Evolutionary conservation across 2,888 invertebrate genomes (phyloP), one percentile per base, ranked within the genome.

Genomic region (Lasioglossum calceatum): DNA sequence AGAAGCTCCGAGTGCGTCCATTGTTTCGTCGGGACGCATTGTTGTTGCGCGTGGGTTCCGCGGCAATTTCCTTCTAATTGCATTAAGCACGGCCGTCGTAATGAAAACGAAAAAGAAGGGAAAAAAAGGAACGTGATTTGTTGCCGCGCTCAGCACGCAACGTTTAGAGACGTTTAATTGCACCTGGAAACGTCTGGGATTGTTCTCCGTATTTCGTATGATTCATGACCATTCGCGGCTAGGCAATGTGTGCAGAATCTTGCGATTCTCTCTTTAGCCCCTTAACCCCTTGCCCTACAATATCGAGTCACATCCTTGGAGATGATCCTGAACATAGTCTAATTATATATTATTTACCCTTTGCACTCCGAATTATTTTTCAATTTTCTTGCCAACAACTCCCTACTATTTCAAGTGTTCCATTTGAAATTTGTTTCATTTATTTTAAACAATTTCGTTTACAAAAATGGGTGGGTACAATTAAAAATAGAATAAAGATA

Each of bases 131-230:
- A 77, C 75, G 82, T 79, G 87, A 83, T 89, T 82, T 79, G 81
- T 75, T n/a, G 79, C 75, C 79, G 39, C 36, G 72, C 73, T 76
- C 58, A 64, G 58, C 77, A 77, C 77, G 77, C 85, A 79, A 58
- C 81, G 67, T 80, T 89, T 84, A 85, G 82, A 84, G 81, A 86
- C 81, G 78, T 84, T 86, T 90, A 86, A 89, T 78, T 83, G 84
- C 80, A 58, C 80, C 79, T 84, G 85, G 70, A 78, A 78, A 81
- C 81, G 61, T 61, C 58, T 67, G 80, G 74, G 32, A 85, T 81
- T 86, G 81, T 78, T 86, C 80, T 50, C 42, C 44, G 42, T 72
- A 47, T 7, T 36, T 73, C 58, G 39, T 84, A 80, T 77, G 85
- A 85, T 86, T 86, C 85, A 77, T 70, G 74, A 42, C 47, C 79